A percentile compares a stretch with the other conserved stretches of the same genome.
Conservation (phyloP, 2,797 vertebrate species). For the Eidolon dupreanum region DNA sequence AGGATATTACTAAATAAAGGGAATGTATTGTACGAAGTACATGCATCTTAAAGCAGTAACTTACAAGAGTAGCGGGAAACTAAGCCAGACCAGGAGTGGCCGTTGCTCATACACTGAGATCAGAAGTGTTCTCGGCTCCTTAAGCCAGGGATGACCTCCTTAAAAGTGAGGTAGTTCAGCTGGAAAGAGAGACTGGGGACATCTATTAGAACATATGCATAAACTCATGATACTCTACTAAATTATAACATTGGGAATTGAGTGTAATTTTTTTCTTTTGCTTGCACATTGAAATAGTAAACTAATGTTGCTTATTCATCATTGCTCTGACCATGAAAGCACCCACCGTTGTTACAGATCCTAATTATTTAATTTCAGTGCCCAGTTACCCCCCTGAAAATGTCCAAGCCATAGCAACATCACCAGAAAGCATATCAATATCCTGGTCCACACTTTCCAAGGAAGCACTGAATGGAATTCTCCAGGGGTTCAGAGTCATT, state of each 20-base stretch:
- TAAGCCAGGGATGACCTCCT: fast-evolving
- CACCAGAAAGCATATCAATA: constrained; percentile 97
- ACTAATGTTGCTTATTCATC: not conserved
- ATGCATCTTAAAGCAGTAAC: not conserved
- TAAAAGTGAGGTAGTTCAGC: not conserved
- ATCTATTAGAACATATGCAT: fast-evolving
- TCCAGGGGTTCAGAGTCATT: constrained; percentile 98
- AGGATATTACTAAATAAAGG: not conserved
- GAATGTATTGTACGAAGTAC: fast-evolving
- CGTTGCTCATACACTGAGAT: not conserved
- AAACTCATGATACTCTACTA: fast-evolving
- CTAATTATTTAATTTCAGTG: constrained; percentile 87
- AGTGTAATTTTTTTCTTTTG: not conserved
- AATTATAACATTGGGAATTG: too few species aligned
- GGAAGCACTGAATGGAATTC: constrained; percentile 97
- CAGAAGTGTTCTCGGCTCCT: not conserved
- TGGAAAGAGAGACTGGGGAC: not conserved
- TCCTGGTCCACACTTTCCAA: constrained; percentile 96
- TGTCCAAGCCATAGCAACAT: constrained; percentile 95
- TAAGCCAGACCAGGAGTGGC: not conserved
- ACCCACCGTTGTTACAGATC: not conserved
- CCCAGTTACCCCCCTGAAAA: constrained; percentile 97
- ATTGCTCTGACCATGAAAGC: not conserved
- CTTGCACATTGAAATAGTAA: too few species aligned
- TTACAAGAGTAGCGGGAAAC: fast-evolving